phyloP scores from a whole-genome alignment of 2,113 vertebrate species.

The Mungos mungo region DNA sequence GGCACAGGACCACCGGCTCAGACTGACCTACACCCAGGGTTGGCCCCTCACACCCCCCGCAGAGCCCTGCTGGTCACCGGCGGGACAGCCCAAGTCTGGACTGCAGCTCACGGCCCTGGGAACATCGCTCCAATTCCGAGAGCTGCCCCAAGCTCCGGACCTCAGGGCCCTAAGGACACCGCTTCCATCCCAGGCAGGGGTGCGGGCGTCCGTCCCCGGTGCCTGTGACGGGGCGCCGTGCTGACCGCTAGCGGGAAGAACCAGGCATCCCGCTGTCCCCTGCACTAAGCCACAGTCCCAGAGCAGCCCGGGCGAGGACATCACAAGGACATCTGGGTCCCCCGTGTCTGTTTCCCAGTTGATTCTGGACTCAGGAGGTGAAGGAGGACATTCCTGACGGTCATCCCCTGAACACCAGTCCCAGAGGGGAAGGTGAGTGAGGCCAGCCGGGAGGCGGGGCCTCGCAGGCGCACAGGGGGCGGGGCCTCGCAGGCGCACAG shows the following conservation, averaged over 20 bases:
- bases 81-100: accelerated
- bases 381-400: accelerated
- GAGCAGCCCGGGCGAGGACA: accelerated
- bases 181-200: background rate
- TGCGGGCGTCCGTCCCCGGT: background rate
- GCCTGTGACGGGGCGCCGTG: accelerated
- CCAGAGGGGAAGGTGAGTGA: background rate
- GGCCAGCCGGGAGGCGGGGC: background rate
- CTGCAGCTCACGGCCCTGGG: accelerated
- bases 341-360: accelerated
- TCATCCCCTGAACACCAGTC: accelerated
- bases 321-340: accelerated
- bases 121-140: accelerated
- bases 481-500: accelerated
- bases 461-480: too few species aligned
- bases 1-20: accelerated
- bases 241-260: accelerated
- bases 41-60: accelerated
- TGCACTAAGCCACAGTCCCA: accelerated
- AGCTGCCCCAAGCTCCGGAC: too few species aligned
- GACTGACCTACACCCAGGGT: accelerated
- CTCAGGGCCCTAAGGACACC: background rate
- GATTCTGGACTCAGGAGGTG: background rate
- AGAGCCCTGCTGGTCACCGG: accelerated
- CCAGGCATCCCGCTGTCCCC: accelerated